Percentiles rank a stretch among this genome's conserved stretches.
Evolutionary conservation across 2,888 invertebrate genomes (phyloP).

Genomic region (Tenthredo livida): DNA sequence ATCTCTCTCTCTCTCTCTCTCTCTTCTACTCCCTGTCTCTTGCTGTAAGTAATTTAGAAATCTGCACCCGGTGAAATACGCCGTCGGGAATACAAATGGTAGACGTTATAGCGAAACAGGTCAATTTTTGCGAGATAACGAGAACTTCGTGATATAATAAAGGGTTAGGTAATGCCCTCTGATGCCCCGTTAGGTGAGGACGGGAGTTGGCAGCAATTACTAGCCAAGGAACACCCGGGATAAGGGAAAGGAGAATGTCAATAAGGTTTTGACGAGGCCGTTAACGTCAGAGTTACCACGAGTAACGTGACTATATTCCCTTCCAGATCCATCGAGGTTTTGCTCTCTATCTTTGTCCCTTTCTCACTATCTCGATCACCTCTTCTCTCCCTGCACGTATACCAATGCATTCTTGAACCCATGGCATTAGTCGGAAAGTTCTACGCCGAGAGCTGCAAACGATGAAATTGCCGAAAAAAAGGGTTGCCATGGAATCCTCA

Average conservation of each 20-base stretch:
- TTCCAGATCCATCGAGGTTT: constrained; percentile 37
- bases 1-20: not conserved
- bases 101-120: constrained; percentile 37
- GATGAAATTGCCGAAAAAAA: constrained; percentile 55
- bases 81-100: constrained; percentile 32
- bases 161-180: constrained; percentile 45
- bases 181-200: constrained; percentile 42
- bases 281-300: constrained; percentile 51
- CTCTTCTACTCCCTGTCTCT: not conserved
- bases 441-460: constrained; percentile 33
- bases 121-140: constrained; percentile 50
- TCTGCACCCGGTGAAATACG: constrained; percentile 34
- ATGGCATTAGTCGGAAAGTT: constrained; percentile 27
- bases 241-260: constrained; percentile 51
- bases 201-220: constrained; percentile 50
- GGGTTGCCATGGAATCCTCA: constrained; percentile 55
- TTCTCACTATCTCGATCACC: not conserved
- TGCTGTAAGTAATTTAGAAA: constrained; percentile 35
- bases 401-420: constrained; percentile 43
- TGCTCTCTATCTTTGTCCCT: not conserved
- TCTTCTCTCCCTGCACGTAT: constrained; percentile 36
- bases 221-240: constrained; percentile 35
- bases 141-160: constrained; percentile 46
- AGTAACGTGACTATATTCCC: constrained; percentile 52
- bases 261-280: constrained; percentile 53